A percentile compares a stretch with the other conserved stretches of the same genome.
Evolutionary conservation across 2,888 invertebrate species (phyloP).

Genomic region (Onchidella celtica): DNA sequence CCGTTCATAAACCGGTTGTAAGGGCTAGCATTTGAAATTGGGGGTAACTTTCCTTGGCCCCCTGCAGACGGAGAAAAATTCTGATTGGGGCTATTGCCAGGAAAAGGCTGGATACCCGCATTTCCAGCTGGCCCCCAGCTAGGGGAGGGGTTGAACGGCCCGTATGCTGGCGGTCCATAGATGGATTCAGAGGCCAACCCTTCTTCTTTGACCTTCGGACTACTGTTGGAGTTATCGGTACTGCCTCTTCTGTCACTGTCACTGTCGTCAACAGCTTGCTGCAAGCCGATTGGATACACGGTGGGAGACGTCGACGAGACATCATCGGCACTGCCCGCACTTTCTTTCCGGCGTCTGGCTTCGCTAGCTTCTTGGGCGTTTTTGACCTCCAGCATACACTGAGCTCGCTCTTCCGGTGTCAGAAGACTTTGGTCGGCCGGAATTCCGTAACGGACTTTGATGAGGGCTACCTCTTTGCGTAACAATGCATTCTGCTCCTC

Average conservation of each 20-base stretch:
- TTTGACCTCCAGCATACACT: constrained; percentile 57
- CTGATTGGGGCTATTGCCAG: neutral
- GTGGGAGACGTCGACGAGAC: constrained; percentile 48
- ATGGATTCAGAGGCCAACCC: neutral
- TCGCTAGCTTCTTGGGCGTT: constrained; percentile 43
- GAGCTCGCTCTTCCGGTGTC: constrained; percentile 58
- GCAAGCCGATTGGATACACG: constrained; percentile 33
- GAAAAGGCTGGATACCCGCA: neutral
- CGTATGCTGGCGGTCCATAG: constrained; percentile 50
- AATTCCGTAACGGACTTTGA: constrained; percentile 64
- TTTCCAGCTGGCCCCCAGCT: constrained; percentile 46
- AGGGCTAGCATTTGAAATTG: neutral
- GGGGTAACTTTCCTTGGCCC: constrained; percentile 26
- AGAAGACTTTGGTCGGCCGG: constrained; percentile 58
- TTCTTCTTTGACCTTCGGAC: constrained; percentile 28
- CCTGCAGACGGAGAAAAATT: constrained; percentile 7
- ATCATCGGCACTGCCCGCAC: constrained; percentile 21
- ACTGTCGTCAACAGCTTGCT: neutral
- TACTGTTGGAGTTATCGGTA: constrained; percentile 2
- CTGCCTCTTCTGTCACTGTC: neutral
- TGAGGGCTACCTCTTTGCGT: constrained; percentile 60
- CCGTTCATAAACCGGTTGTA: constrained; percentile 21
- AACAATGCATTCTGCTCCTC: constrained; percentile 67
- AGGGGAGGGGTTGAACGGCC: constrained; percentile 50
- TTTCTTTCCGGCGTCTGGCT: constrained; percentile 5